Percentiles rank a stretch among this genome's conserved stretches.
phyloP scores from a whole-genome alignment of 35 echinoderm and acorn worm genomes.

The Nesometra sesokonis region DNA sequence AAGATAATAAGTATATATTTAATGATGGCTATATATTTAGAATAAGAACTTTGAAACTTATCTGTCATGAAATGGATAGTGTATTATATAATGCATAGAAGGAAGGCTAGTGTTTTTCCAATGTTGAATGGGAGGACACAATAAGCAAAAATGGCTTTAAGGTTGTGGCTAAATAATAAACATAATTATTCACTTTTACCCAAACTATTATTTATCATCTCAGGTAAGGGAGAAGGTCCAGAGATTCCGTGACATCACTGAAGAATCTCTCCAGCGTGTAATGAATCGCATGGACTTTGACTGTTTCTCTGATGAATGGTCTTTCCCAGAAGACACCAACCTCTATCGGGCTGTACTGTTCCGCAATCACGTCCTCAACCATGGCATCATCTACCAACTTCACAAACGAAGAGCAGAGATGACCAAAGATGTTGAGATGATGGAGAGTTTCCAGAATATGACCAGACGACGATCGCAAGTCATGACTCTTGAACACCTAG shows the following conservation, averaged over 20 bases:
- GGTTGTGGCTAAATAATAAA: no score
- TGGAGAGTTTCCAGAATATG: neutral
- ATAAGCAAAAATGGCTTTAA: no score
- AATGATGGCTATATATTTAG: no score
- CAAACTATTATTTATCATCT: no score
- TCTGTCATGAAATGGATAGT: no score
- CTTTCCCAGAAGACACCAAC: conserved; percentile 1
- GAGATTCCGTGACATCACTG: neutral
- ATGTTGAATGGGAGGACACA: no score
- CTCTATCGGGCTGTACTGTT: conserved; percentile 4
- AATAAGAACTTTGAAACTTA: no score
- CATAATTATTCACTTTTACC: no score
- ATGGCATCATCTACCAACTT: conserved; percentile 4
- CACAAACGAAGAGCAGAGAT: neutral
- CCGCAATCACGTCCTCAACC: conserved; percentile 10
- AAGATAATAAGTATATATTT: no score
- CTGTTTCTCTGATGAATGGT: neutral
- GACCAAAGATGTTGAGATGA: neutral
- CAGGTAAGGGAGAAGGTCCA: neutral
- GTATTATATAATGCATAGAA: no score
- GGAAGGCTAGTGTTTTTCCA: no score
- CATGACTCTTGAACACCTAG: neutral
- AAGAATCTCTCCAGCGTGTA: neutral
- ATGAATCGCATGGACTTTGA: conserved; percentile 13
- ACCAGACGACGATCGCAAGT: neutral